Evolutionary conservation across 2,113 vertebrate species (phyloP).

Genomic region (Phainopepla nitens): DNA sequence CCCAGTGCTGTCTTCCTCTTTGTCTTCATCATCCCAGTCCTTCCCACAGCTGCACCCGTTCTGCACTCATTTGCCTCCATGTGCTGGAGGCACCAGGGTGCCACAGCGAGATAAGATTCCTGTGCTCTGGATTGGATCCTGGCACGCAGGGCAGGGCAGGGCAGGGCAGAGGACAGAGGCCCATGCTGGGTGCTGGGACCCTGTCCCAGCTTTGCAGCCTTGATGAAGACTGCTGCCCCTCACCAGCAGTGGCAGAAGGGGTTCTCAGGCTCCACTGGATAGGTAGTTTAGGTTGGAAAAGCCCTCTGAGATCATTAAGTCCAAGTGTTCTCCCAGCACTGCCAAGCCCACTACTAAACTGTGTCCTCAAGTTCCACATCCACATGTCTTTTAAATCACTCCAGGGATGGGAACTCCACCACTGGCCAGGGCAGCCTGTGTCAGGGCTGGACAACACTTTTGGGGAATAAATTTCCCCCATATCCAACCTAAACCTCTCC

Average conservation of each 20-base stretch:
- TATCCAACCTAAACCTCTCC: neutral
- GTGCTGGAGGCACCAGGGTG: neutral
- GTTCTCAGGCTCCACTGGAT: neutral
- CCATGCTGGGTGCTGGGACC: neutral
- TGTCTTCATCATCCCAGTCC: neutral
- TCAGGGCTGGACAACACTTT: neutral
- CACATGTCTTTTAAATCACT: neutral
- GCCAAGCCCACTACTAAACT: neutral
- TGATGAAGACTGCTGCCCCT: neutral
- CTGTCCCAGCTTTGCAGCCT: neutral
- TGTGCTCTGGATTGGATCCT: neutral
- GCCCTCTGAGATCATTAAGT: neutral
- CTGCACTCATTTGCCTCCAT: accelerated
- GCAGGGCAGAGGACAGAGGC: too few relatives aligned
- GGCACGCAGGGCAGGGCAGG: neutral
- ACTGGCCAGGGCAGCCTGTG: neutral
- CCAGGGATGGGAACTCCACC: neutral
- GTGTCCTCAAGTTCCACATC: neutral
- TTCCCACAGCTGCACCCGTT: neutral
- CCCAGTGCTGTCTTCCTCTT: neutral
- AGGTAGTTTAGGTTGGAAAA: neutral
- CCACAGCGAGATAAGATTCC: neutral
- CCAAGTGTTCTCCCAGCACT: neutral
- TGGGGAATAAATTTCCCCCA: neutral
- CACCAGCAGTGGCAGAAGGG: neutral